Base-by-base conservation (phyloP, 2,888 invertebrate species). In the Drosophila prostipennis region DNA sequence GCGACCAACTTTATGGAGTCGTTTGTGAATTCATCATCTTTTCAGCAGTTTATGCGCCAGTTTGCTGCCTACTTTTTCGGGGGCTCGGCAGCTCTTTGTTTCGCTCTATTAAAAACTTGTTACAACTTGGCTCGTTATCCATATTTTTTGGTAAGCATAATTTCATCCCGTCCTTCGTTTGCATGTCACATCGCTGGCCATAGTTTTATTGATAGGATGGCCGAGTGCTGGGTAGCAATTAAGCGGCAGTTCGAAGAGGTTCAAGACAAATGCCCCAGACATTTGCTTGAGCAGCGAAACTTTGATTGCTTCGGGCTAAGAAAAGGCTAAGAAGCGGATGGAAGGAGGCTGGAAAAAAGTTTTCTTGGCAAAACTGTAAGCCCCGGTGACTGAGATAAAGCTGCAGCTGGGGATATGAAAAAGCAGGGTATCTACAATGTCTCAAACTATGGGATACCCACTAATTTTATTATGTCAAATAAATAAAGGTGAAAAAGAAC, bases 71-170 rank as follows among this genome's bases (percentile, higher is more conserved):
- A 86, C 73, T 72, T 43, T 39, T 72, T 42, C 29, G 52, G 56
- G 64, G 52, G 52, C 63, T 67, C 19, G 34, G n/a, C n/a, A 48
- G 72, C 51, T 69, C 71, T 58, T 77, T 67, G 55, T 65, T 68
- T 65, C 76, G 69, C 57, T 90, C 90, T 80, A 90, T 90, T 90
- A 89, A 90, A 90, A 91, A 91, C 89, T 91, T 90, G 90, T 90
- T 83, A 52, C 83, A 91, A 90, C 76, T 85, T 79, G 76, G 63
- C 77, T 80, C 82, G 87, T 85, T 85, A 83, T 77, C 69, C 73
- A 59, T 56, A 59, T 56, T 73, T 74, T 86, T 65, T 55, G 65
- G 75, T 56, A 55, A 55, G 76, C 74, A 79, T 80, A 79, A 87
- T 84, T 88, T 80, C 74, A 82, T 83, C 81, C 79, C 79, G 48